phyloP scores from a whole-genome alignment of 2,113 vertebrate species.

The Orientallactaga bullata region DNA sequence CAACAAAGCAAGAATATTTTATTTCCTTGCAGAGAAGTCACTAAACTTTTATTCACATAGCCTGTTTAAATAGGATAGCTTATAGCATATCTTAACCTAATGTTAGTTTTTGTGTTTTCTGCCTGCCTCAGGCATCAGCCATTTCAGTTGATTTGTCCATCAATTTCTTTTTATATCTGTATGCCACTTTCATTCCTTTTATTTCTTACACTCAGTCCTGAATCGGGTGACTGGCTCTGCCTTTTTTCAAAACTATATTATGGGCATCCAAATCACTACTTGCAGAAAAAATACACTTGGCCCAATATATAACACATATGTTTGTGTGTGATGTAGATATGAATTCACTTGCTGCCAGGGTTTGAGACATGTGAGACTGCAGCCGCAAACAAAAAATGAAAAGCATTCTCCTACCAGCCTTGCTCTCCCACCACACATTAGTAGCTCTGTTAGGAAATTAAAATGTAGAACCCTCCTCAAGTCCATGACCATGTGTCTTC shows the following conservation, averaged over 20 bases:
- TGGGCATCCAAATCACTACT: background rate
- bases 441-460: background rate
- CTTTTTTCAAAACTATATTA: background rate
- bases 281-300: background rate
- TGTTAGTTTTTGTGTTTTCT: background rate
- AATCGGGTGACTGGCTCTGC: background rate
- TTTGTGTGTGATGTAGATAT: no score
- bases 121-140: background rate
- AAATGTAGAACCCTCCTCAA: background rate
- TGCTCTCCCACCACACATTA: background rate
- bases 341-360: background rate
- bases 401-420: background rate
- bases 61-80: background rate
- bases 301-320: background rate
- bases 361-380: background rate
- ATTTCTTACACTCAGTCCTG: background rate
- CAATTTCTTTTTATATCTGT: background rate
- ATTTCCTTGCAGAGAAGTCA: conserved; percentile 1
- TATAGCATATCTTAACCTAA: conserved; percentile 12
- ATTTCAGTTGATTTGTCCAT: background rate
- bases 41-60: background rate
- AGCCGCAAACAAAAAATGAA: background rate
- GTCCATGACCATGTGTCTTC: background rate
- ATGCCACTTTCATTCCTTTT: background rate
- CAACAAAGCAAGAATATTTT: background rate